Evolutionary conservation across 1,140 invertebrate species (phyloP).

Genomic region (Drosophila prosaltans): DNA sequence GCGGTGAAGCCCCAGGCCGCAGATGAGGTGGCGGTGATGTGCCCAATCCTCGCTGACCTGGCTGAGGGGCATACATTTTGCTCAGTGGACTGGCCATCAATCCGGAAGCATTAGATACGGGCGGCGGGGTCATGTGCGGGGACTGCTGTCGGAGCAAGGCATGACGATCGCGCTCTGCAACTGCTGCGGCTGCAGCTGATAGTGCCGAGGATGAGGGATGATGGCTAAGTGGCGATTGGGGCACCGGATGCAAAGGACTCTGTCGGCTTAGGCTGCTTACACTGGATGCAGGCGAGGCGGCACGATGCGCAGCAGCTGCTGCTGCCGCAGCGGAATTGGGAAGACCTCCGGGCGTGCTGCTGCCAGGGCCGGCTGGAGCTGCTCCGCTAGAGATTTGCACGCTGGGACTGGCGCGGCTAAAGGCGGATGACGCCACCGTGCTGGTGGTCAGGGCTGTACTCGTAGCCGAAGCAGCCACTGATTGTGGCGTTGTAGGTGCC

Average conservation of each 20-base stretch:
- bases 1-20: constrained; percentile 80
- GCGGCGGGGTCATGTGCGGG: constrained; percentile 82
- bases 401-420: constrained; percentile 82
- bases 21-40: constrained; percentile 83
- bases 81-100: constrained; percentile 82
- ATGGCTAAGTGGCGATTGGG: constrained; percentile 77
- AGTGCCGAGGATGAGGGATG: constrained; percentile 77
- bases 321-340: constrained; percentile 63
- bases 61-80: constrained; percentile 82
- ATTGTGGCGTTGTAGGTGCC: constrained; percentile 63
- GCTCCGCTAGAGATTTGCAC: constrained; percentile 70
- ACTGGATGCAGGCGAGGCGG: constrained; percentile 75
- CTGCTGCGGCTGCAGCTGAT: constrained; percentile 75
- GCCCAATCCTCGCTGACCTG: constrained; percentile 72
- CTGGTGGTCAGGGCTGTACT: constrained; percentile 67
- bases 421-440: constrained; percentile 82
- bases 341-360: constrained; percentile 46
- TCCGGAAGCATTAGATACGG: constrained; percentile 83
- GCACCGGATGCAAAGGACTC: constrained; percentile 80
- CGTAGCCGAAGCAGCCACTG: constrained; percentile 56
- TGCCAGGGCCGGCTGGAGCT: constrained; percentile 54
- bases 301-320: constrained; percentile 74
- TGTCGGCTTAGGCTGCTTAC: constrained; percentile 78
- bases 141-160: constrained; percentile 82
- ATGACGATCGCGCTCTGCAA: constrained; percentile 81